Base-by-base conservation (phyloP, 2,113 vertebrate genomes). In the Microtus richardsoni region DNA sequence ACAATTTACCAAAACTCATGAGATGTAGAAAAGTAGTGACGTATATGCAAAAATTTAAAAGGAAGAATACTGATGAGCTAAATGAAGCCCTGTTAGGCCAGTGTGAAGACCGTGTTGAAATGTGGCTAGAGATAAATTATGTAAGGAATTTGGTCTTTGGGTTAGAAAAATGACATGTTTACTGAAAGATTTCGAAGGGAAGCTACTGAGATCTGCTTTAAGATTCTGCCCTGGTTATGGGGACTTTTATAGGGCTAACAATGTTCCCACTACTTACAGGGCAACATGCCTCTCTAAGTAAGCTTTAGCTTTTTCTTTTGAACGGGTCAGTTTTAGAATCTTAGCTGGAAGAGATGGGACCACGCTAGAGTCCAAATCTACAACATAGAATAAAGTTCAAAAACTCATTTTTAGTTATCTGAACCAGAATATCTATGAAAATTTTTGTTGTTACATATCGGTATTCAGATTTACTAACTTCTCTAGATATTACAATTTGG, bases 161-260 rank as follows among this genome's bases (percentile, higher is more conserved):
- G 52, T 83, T 74, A 74, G 36, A 64, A n/a, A 93, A 91, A 71
- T 16, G 13, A 71, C 58, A 91, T 85, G 47, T 30, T 84, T 85
- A 58, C 30, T 90, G 10, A 87, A 79, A 33, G 13, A 83, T 90
- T 90, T 96, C 60, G 79, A 88, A 88, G 80, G 89, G 12, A 92
- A 3, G 36, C 10, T 36, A 92, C 88, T 9, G 58, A 92, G 47
- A 90, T 90, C 47, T 86, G 70, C 8, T 39, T 75, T 4, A 66
- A 93, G 26, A 41, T 52, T 70, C 2, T 74, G 28, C 62, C 93
- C 4, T 36, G 24, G 70, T 11, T 78, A 88, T 39, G 3, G 14
- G 26, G 6, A 91, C 33, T 86, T 93, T 70, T 73, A 54, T 24
- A 68, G 44, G 49, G 44, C n/a, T 89, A 88, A 52, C 13, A 64